phyloP scores from a whole-genome alignment of 2,797 vertebrate genomes.

The Limosa lapponica region DNA sequence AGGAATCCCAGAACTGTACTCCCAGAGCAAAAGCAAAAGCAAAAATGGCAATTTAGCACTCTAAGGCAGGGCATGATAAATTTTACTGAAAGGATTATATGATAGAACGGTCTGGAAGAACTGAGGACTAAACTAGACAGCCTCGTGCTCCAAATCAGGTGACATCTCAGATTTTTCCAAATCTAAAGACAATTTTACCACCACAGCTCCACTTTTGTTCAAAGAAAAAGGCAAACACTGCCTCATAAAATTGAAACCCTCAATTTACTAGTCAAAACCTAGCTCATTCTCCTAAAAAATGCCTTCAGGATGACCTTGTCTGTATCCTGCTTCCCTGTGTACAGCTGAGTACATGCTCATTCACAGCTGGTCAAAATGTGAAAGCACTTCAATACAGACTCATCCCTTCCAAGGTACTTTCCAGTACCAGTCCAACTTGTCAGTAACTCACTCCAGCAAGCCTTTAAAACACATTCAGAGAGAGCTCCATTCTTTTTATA shows the following conservation, averaged over 20 bases:
- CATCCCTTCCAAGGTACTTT: not conserved
- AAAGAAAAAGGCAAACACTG: not conserved
- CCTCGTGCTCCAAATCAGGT: not conserved
- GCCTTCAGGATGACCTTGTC: not conserved
- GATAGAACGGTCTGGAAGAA: not conserved
- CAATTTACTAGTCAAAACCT: not conserved
- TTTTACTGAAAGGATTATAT: not conserved
- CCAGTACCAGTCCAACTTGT: not conserved
- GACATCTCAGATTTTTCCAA: not conserved
- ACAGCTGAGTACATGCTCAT: not conserved
- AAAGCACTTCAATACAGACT: not conserved
- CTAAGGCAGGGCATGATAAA: not conserved
- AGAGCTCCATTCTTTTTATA: not conserved
- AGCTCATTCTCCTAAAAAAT: not conserved
- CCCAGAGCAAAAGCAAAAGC: not conserved
- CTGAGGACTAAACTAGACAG: not conserved
- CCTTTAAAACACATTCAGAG: not conserved
- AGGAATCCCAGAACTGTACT: not conserved
- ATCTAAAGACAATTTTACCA: not conserved
- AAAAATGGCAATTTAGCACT: not conserved
- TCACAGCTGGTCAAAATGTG: not conserved
- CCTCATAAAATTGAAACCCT: not conserved
- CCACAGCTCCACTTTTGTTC: not conserved
- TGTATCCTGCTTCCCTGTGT: not conserved
- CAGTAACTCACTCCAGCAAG: not conserved